Evolutionary conservation across 2,113 vertebrate species (phyloP).

Genomic region (Cheilinus undulatus): DNA sequence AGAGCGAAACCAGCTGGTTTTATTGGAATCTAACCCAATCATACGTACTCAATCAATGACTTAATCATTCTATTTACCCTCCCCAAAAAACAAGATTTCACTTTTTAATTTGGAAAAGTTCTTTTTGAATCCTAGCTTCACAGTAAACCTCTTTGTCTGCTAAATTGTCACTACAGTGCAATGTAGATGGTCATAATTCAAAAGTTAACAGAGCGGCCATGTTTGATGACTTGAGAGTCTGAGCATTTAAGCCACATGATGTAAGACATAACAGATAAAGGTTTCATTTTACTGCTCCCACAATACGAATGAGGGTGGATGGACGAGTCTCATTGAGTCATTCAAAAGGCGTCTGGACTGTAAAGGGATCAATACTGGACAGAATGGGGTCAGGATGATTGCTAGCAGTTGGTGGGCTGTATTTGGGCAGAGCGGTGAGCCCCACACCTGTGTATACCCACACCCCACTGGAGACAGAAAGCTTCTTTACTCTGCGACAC

Average conservation of each 20-base stretch:
- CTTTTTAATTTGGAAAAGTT: too few relatives aligned
- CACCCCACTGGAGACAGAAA: slow-evolving; percentile 33
- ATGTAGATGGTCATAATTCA: not conserved
- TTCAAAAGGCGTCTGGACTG: slow-evolving; percentile 39
- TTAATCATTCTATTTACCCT: too few relatives aligned
- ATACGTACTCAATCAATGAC: too few relatives aligned
- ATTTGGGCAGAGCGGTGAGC: slow-evolving; percentile 43
- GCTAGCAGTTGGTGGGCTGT: slow-evolving; percentile 31
- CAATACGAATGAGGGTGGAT: slow-evolving; percentile 12
- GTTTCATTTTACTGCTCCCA: slow-evolving; percentile 6
- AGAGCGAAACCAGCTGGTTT: too few relatives aligned
- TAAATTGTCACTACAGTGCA: not conserved
- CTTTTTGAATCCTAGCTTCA: not conserved
- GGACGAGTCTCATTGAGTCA: slow-evolving; percentile 38
- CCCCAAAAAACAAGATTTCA: too few relatives aligned
- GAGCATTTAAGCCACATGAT: slow-evolving; percentile 16
- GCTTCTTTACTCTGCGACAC: slow-evolving; percentile 33
- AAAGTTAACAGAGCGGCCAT: not conserved
- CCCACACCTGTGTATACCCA: slow-evolving; percentile 50
- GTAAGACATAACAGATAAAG: not conserved
- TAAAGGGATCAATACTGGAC: slow-evolving; percentile 63
- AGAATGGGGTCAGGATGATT: slow-evolving; percentile 59
- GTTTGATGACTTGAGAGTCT: not conserved
- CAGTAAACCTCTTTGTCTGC: too few relatives aligned
- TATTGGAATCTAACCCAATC: too few relatives aligned